These are phyloP conservation scores for Australoheros scitulus DNA, from an alignment of 2,113 vertebrate genomes.

Conservation along the genomic window DNA sequence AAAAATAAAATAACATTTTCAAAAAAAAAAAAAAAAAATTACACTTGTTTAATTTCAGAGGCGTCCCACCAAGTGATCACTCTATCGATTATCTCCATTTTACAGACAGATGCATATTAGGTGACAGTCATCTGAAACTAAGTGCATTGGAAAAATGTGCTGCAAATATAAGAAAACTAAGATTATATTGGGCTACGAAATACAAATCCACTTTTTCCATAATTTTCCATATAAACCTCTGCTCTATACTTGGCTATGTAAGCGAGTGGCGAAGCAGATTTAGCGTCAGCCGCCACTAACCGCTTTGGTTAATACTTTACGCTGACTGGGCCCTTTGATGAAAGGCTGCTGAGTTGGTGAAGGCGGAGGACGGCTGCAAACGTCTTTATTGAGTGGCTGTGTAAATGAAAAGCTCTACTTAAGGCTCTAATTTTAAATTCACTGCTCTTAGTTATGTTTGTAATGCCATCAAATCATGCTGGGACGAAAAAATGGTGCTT, in stretches of 20 bases:
- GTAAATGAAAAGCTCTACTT: conserved; percentile 26
- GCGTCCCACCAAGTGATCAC: neutral
- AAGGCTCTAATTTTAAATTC: conserved; percentile 22
- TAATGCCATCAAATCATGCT: neutral
- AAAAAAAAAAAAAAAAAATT: too few relatives aligned
- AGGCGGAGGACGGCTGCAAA: neutral
- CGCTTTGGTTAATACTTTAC: neutral
- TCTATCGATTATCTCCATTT: neutral
- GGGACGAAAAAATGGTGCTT: neutral
- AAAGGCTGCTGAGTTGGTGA: conserved; percentile 6
- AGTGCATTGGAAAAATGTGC: neutral
- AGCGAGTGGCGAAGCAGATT: conserved; percentile 10
- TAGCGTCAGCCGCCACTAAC: neutral
- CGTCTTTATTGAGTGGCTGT: neutral
- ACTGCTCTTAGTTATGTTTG: neutral
- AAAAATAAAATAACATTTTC: too few relatives aligned
- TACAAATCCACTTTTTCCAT: neutral
- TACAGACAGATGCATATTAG: neutral
- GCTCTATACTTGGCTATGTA: neutral
- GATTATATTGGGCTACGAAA: neutral
- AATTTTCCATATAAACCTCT: neutral
- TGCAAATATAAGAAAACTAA: neutral
- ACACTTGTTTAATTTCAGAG: neutral
- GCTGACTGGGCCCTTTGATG: neutral
- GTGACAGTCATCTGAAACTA: neutral